These are phyloP conservation scores for Hetaerina titia DNA, from an alignment of 2,888 invertebrate species.

Conservation along the genomic window DNA sequence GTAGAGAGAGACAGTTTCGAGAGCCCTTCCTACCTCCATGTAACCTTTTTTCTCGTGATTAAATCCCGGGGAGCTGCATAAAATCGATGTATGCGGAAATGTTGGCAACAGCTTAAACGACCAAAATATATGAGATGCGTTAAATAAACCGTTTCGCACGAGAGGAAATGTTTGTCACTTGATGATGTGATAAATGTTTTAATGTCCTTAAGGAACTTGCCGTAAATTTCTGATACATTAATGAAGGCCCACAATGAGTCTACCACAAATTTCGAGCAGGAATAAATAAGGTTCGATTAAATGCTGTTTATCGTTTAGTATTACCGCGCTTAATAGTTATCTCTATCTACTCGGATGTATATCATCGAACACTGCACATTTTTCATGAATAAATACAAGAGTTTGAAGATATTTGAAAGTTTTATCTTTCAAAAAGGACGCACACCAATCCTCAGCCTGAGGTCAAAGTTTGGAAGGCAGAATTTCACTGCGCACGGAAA, in stretches of 20 bases:
- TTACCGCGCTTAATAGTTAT: background rate
- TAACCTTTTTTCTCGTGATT: constrained; percentile 1
- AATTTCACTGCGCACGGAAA: background rate
- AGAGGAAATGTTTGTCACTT: background rate
- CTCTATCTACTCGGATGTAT: background rate
- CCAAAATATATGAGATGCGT: background rate
- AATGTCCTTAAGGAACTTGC: background rate
- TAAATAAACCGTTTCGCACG: background rate
- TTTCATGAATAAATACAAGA: background rate
- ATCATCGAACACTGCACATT: background rate
- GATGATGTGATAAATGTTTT: background rate
- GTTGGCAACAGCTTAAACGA: background rate
- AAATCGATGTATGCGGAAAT: constrained; percentile 52
- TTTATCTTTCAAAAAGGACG: background rate
- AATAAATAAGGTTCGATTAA: too few species aligned
- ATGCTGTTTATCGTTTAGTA: background rate
- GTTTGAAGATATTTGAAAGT: background rate
- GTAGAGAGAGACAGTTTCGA: constrained; percentile 8
- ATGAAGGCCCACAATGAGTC: too few species aligned
- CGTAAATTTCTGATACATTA: too few species aligned
- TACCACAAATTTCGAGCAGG: too few species aligned
- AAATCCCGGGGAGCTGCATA: constrained; percentile 9
- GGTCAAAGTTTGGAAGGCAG: background rate
- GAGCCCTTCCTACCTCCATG: background rate
- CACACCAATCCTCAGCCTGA: background rate